Conservation (phyloP, 2,797 vertebrate genomes). For the Schizopygopsis pylzovi region DNA sequence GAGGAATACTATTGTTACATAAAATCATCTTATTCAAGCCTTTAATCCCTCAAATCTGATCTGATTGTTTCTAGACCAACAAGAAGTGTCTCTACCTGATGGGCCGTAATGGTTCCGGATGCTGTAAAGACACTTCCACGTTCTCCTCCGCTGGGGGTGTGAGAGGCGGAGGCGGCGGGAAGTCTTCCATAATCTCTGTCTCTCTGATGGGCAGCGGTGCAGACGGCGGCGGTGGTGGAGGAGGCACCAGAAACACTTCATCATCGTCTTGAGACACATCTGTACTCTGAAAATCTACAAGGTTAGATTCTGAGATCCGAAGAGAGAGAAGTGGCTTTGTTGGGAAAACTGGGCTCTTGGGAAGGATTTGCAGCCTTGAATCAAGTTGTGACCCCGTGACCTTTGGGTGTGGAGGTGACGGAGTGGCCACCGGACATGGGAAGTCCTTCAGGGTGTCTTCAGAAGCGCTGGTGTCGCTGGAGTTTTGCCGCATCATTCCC, state of each 20-base stretch:
- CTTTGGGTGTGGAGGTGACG: slow-evolving; percentile 30
- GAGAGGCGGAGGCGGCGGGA: slow-evolving; percentile 61
- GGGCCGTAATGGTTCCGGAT: slow-evolving; percentile 17
- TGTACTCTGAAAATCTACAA: slow-evolving; percentile 60
- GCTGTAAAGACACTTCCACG: neutral
- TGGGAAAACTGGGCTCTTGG: slow-evolving; percentile 40
- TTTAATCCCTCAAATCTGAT: neutral
- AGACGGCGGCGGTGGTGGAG: slow-evolving; percentile 30
- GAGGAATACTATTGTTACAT: neutral
- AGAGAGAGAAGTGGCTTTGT: slow-evolving; percentile 74
- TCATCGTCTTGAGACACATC: slow-evolving; percentile 74
- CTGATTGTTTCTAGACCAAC: neutral
- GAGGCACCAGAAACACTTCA: slow-evolving; percentile 80
- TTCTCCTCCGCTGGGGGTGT: slow-evolving; percentile 40
- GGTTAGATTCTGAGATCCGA: slow-evolving; percentile 83
- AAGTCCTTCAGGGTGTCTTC: slow-evolving; percentile 68
- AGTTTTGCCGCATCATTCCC: slow-evolving; percentile 55
- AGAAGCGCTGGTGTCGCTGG: slow-evolving; percentile 56
- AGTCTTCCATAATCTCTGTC: slow-evolving; percentile 65
- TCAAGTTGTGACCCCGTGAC: slow-evolving; percentile 12
- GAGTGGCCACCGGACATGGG: slow-evolving; percentile 41
- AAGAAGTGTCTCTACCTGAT: slow-evolving; percentile 49
- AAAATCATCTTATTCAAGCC: neutral
- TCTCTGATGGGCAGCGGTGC: slow-evolving; percentile 63
- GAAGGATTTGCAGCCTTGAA: neutral